These are phyloP conservation scores for Parotocinclus haroldoi DNA, from an alignment of 2,797 vertebrate genomes.

Conservation along the genomic window DNA sequence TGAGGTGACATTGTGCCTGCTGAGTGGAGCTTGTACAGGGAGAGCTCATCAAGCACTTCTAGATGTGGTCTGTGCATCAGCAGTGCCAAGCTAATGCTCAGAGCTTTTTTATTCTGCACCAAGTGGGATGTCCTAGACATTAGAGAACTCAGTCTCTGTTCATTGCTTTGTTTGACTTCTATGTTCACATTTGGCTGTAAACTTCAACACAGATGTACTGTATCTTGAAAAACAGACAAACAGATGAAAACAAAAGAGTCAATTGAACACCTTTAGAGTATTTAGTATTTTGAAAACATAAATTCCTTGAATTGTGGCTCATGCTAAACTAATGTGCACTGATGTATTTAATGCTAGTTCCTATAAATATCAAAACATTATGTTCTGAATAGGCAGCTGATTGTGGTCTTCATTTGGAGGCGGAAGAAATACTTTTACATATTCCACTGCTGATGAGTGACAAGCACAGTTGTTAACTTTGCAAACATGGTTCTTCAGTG, in stretches of 20 bases:
- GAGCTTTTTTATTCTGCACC: constrained; percentile 27
- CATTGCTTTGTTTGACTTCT: constrained; percentile 8
- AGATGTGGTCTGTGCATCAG: constrained; percentile 36
- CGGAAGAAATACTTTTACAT: constrained; percentile 22
- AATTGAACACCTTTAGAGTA: too few species aligned
- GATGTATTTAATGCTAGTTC: too few species aligned
- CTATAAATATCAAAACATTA: neutral
- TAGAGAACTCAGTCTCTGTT: constrained; percentile 1
- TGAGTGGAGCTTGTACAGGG: constrained; percentile 27
- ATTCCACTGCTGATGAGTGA: constrained; percentile 19
- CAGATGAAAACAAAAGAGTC: too few species aligned
- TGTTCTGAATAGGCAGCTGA: constrained; percentile 30
- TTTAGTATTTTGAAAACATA: too few species aligned
- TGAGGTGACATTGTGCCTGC: constrained; percentile 20
- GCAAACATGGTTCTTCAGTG: constrained; percentile 64
- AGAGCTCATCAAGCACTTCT: constrained; percentile 33
- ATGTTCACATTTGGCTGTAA: constrained; percentile 1
- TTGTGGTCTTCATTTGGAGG: constrained; percentile 34
- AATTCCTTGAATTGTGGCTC: too few species aligned
- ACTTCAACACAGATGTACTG: too few species aligned
- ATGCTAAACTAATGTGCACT: too few species aligned
- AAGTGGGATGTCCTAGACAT: constrained; percentile 19
- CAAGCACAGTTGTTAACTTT: constrained; percentile 47
- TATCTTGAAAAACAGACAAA: too few species aligned
- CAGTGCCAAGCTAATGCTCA: constrained; percentile 10